These are phyloP conservation scores for Thripadectes ignobilis DNA, from an alignment of 2,797 vertebrate genomes.

Conservation along the genomic window DNA sequence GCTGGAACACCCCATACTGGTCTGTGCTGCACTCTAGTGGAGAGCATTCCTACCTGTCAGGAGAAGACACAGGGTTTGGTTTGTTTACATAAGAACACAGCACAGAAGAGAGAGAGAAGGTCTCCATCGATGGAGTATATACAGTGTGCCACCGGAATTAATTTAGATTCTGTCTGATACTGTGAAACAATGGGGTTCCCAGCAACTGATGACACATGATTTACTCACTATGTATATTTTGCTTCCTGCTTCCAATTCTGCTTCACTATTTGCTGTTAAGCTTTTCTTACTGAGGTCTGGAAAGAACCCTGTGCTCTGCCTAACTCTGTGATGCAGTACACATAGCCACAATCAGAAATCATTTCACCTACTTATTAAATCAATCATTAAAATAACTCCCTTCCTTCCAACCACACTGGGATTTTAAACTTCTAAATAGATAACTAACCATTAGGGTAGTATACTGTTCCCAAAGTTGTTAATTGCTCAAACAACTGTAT, in stretches of 20 bases:
- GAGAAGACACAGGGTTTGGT: not conserved
- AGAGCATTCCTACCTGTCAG: not conserved
- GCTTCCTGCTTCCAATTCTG: not conserved
- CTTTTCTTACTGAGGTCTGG: not conserved
- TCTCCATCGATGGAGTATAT: not conserved
- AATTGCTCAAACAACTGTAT: not conserved
- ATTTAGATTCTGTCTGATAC: not conserved
- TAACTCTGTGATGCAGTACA: not conserved
- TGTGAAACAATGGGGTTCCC: not conserved
- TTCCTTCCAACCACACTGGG: not conserved
- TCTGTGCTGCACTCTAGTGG: not conserved
- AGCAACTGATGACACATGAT: not conserved
- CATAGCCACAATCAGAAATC: not conserved
- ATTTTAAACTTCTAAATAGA: not conserved
- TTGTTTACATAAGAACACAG: not conserved
- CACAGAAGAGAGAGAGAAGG: not conserved
- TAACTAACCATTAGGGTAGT: not conserved
- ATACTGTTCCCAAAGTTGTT: not conserved
- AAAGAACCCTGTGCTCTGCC: not conserved
- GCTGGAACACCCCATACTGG: not conserved
- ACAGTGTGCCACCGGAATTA: not conserved
- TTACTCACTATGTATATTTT: not conserved
- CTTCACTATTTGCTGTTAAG: not conserved
- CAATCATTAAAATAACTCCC: not conserved
- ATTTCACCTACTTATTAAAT: not conserved